Base-by-base conservation (phyloP, 2,888 invertebrate species). In the Crepidodera aurea region DNA sequence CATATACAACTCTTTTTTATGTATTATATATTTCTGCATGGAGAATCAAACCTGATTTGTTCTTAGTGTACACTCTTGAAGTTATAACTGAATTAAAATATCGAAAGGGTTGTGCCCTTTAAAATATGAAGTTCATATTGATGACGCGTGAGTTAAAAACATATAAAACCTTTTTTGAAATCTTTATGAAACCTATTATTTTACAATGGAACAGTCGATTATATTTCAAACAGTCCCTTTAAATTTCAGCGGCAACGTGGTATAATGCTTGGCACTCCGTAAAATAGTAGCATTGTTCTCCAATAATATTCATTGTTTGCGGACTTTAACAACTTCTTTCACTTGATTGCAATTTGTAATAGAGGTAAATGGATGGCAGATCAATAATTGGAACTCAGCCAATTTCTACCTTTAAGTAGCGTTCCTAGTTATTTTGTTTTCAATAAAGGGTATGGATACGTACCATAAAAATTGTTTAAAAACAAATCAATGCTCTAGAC, bases 271-370 rank as follows among this genome's bases (percentile, higher is more conserved):
- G 48, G 13, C 48, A 27, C 22, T 46, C 46, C 27, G 27, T 58
- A 29, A 19, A 50, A 58, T 58, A 53, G 48, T 57, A 25, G 40
- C 54, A 62, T 58, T 53, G 58, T 62, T 54, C 50, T 7, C 34
- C 50, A 48, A 42, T 61, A 32, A 58, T 42, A 58, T 58, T 58
- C 58, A 62, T 62, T 50, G 62, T 58, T 61, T 54, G 54, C 40
- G 48, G 34, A 53, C 40, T 46, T 50, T 58, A 48, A 61, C 55
- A 55, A 61, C 50, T 61, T 55, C 55, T 58, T 58, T 58, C 53
- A 40, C 48, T 64, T 40, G 48, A 64, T 55, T 55, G 60, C 64
- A 64, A 64, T 64, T 64, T 64, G 64, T 60, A 64, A 64, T 64
- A 53, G 51, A 56, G 51, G 60, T 60, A 60, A 64, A 64, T 60